Evolutionary conservation across 2,888 invertebrate species (phyloP).

Genomic region (Heterodera filipjevi): DNA sequence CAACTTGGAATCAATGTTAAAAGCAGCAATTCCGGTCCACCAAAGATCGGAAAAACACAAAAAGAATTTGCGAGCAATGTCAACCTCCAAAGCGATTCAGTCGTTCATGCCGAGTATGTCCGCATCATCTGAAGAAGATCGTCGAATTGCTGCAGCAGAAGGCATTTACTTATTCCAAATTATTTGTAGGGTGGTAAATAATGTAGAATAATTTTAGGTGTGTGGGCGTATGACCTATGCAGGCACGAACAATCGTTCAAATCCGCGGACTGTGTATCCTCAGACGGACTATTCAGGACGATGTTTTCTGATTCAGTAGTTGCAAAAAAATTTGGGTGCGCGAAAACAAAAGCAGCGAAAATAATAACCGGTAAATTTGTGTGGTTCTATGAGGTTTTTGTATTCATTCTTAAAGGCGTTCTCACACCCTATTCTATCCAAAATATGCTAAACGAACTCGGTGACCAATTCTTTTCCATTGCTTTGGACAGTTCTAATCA

Average conservation of each 20-base stretch:
- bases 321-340: neutral
- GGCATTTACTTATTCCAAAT: neutral
- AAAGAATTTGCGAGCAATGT: neutral
- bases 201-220: neutral
- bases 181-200: neutral
- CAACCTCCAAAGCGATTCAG: neutral
- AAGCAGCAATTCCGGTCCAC: neutral
- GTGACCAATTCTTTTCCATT: slow-evolving; percentile 9
- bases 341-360: neutral
- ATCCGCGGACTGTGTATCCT: slow-evolving; percentile 10
- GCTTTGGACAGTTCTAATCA: slow-evolving; percentile 3
- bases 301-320: slow-evolving; percentile 9
- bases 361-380: neutral
- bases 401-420: neutral
- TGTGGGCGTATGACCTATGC: neutral
- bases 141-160: slow-evolving; percentile 8
- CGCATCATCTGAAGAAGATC: neutral
- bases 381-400: neutral
- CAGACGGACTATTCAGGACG: neutral
- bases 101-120: slow-evolving; percentile 5
- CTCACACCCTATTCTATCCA: slow-evolving; percentile 15
- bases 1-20: neutral
- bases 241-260: slow-evolving; percentile 14
- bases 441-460: neutral
- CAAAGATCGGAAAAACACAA: neutral